These are phyloP conservation scores for Eristalis pertinax DNA, from an alignment of 2,888 invertebrate species.

Conservation along the genomic window DNA sequence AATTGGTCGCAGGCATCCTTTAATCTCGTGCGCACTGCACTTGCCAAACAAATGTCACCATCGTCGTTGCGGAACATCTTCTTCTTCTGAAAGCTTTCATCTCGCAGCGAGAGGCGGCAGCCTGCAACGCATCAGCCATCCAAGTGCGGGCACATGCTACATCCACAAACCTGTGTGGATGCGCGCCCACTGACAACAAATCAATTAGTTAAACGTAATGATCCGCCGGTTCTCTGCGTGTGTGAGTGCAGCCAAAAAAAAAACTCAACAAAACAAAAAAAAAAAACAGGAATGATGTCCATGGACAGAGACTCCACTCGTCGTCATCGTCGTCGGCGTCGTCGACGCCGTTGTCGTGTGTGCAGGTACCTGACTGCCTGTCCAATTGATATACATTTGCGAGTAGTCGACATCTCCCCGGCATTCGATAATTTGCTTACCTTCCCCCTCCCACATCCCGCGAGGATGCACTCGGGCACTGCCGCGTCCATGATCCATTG, in stretches of 20 bases:
- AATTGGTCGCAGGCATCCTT: conserved; percentile 61
- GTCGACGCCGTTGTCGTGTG: conserved; percentile 23
- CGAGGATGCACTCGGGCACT: conserved; percentile 3
- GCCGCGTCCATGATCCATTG: conserved; percentile 4
- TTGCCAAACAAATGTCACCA: conserved; percentile 71
- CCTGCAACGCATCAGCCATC: conserved; percentile 7
- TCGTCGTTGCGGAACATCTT: conserved; percentile 62
- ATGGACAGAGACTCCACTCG: conserved; percentile 21
- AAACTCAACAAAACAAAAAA: too few relatives aligned
- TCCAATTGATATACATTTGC: conserved; percentile 70
- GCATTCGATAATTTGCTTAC: conserved; percentile 66
- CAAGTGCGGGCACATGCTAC: conserved; percentile 18
- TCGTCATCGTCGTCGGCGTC: neutral
- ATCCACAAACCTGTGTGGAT: conserved; percentile 23
- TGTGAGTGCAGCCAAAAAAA: conserved; percentile 33
- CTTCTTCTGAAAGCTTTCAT: conserved; percentile 71
- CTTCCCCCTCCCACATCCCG: neutral
- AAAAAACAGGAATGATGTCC: conserved; percentile 5
- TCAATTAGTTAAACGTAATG: conserved; percentile 72
- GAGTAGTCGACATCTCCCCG: conserved; percentile 43
- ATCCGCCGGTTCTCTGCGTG: conserved; percentile 12
- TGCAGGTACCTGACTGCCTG: conserved; percentile 59
- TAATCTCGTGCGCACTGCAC: conserved; percentile 60
- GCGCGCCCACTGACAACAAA: conserved; percentile 68
- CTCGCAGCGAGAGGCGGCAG: conserved; percentile 4